These are phyloP conservation scores for Brassicogethes aeneus DNA, from an alignment of 2,888 invertebrate species.

Conservation along the genomic window DNA sequence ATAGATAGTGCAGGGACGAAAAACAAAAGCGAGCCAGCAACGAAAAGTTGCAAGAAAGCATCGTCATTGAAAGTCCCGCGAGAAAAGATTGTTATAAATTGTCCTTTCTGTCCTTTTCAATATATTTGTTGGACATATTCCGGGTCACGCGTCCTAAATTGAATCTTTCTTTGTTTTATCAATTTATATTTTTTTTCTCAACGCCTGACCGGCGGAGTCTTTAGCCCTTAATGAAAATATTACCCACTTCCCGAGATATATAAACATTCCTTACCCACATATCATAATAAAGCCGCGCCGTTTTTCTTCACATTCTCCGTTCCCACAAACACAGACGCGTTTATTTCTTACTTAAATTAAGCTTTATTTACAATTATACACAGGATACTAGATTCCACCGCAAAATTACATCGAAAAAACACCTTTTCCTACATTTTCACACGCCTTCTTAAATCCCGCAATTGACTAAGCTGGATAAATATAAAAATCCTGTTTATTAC, in stretches of 20 bases:
- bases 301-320: background rate
- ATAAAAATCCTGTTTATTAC: no score
- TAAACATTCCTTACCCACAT: slow-evolving; percentile 23
- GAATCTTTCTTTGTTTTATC: slow-evolving; percentile 20
- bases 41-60: slow-evolving; percentile 28
- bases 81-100: slow-evolving; percentile 31
- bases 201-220: background rate
- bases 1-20: no score
- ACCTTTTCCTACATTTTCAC: no score
- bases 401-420: no score
- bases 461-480: no score
- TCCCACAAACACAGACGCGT: no score
- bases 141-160: slow-evolving; percentile 28
- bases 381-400: no score
- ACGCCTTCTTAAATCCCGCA: no score
- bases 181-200: slow-evolving; percentile 14
- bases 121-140: slow-evolving; percentile 28
- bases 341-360: no score
- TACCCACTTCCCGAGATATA: slow-evolving; percentile 10
- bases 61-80: slow-evolving; percentile 30
- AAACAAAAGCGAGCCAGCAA: slow-evolving; percentile 24
- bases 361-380: no score
- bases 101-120: slow-evolving; percentile 30
- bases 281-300: background rate
- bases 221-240: slow-evolving; percentile 4